phyloP scores from a whole-genome alignment of 2,888 invertebrate genomes.

The Diaperis boleti region DNA sequence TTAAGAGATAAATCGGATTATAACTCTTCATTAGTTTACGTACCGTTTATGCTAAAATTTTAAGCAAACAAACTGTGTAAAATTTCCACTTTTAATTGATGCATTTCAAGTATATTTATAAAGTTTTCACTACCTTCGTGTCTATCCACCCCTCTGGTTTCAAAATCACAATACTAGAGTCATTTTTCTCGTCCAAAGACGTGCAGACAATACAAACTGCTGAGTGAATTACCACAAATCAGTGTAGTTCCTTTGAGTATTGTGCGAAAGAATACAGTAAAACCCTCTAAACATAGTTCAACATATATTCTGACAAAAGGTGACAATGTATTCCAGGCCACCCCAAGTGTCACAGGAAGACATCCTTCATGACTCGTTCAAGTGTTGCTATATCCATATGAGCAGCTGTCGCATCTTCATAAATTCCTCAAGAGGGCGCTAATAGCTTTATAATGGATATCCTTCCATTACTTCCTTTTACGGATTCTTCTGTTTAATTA shows the following conservation, averaged over 20 bases:
- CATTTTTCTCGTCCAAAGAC: conserved; percentile 33
- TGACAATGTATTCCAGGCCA: conserved; percentile 44
- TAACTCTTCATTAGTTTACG: neutral
- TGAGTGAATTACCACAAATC: conserved; percentile 41
- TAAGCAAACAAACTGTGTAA: too few relatives aligned
- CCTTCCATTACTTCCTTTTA: conserved; percentile 46
- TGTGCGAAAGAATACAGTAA: conserved; percentile 38
- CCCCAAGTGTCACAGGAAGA: conserved; percentile 47
- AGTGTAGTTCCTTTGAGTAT: conserved; percentile 43
- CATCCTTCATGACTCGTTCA: conserved; percentile 44
- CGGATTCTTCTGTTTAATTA: conserved; percentile 42
- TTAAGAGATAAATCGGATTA: neutral
- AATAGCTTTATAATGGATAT: conserved; percentile 52
- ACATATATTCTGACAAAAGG: conserved; percentile 42
- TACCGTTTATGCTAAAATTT: too few relatives aligned
- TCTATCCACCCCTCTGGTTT: neutral
- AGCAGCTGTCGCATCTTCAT: conserved; percentile 43
- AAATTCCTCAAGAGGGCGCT: conserved; percentile 53
- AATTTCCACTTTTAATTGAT: neutral
- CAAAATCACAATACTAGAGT: conserved; percentile 25
- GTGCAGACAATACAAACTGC: conserved; percentile 35
- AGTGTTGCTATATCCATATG: conserved; percentile 36
- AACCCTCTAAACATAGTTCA: conserved; percentile 41
- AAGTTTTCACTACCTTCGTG: neutral
- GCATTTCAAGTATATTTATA: neutral